Evolutionary conservation across 1,140 invertebrate species (phyloP).

Genomic region (Tachypleus tridentatus): DNA sequence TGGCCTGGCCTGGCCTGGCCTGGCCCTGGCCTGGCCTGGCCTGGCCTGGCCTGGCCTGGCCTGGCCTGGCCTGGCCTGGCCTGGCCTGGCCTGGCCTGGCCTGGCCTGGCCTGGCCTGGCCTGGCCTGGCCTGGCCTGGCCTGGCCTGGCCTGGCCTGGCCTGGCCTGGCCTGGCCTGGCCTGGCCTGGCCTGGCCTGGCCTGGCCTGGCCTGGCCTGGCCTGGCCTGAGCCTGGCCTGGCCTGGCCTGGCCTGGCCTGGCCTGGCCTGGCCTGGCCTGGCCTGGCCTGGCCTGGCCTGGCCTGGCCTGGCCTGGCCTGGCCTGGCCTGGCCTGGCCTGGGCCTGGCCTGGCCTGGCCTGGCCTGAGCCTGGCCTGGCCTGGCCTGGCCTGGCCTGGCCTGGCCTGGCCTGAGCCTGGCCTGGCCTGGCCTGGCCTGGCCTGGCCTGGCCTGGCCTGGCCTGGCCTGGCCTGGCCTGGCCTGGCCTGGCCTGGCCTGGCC

Average conservation of each 20-base stretch:
- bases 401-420: conserved; percentile 24
- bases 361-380: conserved; percentile 23
- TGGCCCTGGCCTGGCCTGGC: conserved; percentile 23
- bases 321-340: conserved; percentile 24
- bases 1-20: conserved; percentile 24
- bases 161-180: conserved; percentile 25
- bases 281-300: conserved; percentile 21
- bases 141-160: conserved; percentile 23
- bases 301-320: conserved; percentile 20
- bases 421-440: conserved; percentile 25
- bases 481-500: conserved; percentile 21
- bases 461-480: conserved; percentile 22
- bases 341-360: conserved; percentile 20
- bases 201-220: conserved; percentile 25
- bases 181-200: conserved; percentile 19
- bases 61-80: conserved; percentile 26
- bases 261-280: conserved; percentile 25
- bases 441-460: conserved; percentile 21
- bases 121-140: conserved; percentile 23
- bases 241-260: conserved; percentile 23
- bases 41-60: conserved; percentile 24
- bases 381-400: conserved; percentile 24
- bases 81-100: conserved; percentile 26
- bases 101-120: conserved; percentile 25
- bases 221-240: conserved; percentile 20